Percentiles rank a stretch among this genome's conserved stretches.
phyloP scores from a whole-genome alignment of 2,888 invertebrate species.

The Sisyra terminalis region DNA sequence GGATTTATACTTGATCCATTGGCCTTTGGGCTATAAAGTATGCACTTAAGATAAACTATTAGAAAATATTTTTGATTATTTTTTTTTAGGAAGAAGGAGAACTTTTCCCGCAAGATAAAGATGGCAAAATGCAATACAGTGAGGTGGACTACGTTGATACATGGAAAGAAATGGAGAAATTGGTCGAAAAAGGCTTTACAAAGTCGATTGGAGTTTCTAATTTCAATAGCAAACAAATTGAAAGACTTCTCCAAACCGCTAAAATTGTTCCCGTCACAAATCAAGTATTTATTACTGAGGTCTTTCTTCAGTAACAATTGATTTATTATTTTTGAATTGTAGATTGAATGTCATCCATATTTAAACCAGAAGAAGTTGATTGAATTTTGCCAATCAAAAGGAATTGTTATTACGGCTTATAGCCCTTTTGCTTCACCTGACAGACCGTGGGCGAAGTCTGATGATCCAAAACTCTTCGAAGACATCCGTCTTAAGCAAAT shows the following conservation, averaged over 20 bases:
- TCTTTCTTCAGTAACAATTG: no score
- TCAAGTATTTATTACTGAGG: conserved; percentile 26
- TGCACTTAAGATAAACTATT: not conserved
- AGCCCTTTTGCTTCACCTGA: conserved; percentile 76
- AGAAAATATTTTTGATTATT: no score
- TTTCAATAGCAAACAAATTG: conserved; percentile 64
- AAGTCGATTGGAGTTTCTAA: conserved; percentile 76
- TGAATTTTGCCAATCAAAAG: conserved; percentile 46
- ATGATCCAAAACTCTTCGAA: conserved; percentile 51
- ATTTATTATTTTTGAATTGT: conserved; percentile 12
- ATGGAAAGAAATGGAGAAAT: conserved; percentile 63
- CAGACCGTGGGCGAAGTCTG: conserved; percentile 65
- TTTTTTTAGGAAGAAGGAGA: conserved; percentile 42
- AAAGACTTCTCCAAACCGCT: conserved; percentile 46
- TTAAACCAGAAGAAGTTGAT: conserved; percentile 52
- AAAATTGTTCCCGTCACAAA: conserved; percentile 47
- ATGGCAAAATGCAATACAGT: conserved; percentile 39
- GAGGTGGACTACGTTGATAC: conserved; percentile 62
- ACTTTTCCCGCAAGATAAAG: conserved; percentile 41
- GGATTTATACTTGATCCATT: conserved; percentile 82
- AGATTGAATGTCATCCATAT: conserved; percentile 73
- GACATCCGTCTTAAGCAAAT: conserved; percentile 49
- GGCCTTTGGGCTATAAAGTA: conserved; percentile 76
- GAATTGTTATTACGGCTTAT: conserved; percentile 61
- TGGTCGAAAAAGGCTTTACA: conserved; percentile 48